Percentiles rank a stretch among this genome's conserved stretches.
phyloP scores from a whole-genome alignment of 1,140 invertebrate species.

The Tetramorium simillimum region DNA sequence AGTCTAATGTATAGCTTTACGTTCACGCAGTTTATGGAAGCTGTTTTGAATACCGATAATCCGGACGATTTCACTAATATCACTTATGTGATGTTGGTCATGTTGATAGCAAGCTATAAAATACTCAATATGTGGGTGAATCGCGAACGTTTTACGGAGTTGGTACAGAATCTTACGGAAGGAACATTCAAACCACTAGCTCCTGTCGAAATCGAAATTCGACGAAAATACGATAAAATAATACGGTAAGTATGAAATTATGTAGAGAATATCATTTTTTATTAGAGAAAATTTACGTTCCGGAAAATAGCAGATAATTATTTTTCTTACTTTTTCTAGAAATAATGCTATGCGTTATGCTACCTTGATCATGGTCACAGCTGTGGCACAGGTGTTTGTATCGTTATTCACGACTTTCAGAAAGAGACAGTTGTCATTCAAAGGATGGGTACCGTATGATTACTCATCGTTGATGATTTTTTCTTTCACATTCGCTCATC shows the following conservation, averaged over 20 bases:
- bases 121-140: constrained; percentile 45
- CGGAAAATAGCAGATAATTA: not conserved
- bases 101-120: constrained; percentile 39
- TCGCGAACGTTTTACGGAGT: not conserved
- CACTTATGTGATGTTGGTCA: constrained; percentile 40
- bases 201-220: constrained; percentile 29
- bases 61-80: constrained; percentile 51
- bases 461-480: not conserved
- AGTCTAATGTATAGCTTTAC: constrained; percentile 43
- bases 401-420: constrained; percentile 60
- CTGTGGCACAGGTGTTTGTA: constrained; percentile 28
- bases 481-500: constrained; percentile 50
- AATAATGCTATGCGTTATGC: constrained; percentile 33
- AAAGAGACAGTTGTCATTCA: constrained; percentile 52
- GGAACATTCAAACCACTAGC: constrained; percentile 37
- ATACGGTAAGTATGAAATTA: not conserved
- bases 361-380: constrained; percentile 47
- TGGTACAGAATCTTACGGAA: not conserved
- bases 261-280: not conserved
- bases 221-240: too few species aligned
- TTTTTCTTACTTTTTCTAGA: not conserved
- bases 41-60: constrained; percentile 36
- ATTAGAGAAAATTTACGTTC: not conserved
- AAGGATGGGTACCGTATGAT: constrained; percentile 70
- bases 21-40: constrained; percentile 41